Conservation (phyloP, 2,113 vertebrate species). For the Podarcis muralis region DNA sequence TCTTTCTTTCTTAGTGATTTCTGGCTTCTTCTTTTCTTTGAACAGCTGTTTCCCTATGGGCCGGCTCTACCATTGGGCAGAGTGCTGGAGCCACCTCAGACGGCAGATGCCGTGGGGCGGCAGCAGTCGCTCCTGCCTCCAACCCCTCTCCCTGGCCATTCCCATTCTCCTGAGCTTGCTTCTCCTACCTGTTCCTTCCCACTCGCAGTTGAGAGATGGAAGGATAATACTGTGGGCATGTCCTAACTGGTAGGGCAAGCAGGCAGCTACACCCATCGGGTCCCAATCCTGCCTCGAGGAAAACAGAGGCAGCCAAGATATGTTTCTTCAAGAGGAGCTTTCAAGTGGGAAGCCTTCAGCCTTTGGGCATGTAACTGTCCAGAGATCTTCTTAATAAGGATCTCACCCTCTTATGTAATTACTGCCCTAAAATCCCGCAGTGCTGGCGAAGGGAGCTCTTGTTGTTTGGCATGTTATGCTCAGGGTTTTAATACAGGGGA, state of each 20-base stretch:
- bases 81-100: background rate
- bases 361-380: background rate
- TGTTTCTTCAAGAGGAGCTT: slow-evolving; percentile 4
- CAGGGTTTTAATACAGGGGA: background rate
- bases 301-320: background rate
- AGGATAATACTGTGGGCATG: slow-evolving; percentile 18
- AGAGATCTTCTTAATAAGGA: slow-evolving; percentile 3
- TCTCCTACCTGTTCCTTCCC: slow-evolving; percentile 12
- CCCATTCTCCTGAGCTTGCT: background rate
- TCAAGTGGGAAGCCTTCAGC: background rate
- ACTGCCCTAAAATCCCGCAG: background rate
- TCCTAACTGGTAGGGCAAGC: slow-evolving; percentile 8
- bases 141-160: background rate
- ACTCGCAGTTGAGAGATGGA: background rate
- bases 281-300: slow-evolving; percentile 25
- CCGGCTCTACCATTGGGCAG: background rate
- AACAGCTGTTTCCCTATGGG: background rate
- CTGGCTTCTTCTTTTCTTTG: background rate
- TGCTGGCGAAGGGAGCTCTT: background rate
- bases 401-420: slow-evolving; percentile 15
- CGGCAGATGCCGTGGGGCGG: too few species aligned
- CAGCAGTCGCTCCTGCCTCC: background rate
- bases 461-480: background rate
- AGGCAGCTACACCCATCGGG: background rate
- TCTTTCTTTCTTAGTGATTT: background rate